Evolutionary conservation across 2,113 vertebrate genomes (phyloP), one percentile per base, ranked within the genome.

Genomic region (Nibea coibor): DNA sequence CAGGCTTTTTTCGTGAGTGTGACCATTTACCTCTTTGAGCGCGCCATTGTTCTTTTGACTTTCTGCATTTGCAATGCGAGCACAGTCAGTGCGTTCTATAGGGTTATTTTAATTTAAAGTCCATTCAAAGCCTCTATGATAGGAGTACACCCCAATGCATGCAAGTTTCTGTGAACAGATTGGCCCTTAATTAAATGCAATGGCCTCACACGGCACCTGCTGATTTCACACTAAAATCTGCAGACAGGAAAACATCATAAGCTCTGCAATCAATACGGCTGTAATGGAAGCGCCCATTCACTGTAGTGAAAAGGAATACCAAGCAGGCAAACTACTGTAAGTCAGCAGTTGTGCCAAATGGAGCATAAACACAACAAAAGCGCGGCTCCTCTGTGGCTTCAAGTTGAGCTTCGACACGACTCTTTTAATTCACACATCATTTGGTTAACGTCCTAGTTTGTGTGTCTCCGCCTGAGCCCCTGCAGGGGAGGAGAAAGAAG

Each of bases 191-290:
- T 84, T 74, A 73, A 85, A 88, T 82, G 63, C 75, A 79, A 28
- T 65, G 65, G 69, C 73, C 79, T 72, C 24, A 51, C 47, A 14
- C 67, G 12, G 69, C 75, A 81, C 80, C 74, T 87, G 75, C 87
- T 89, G 88, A 89, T 90, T 84, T 90, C 68, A 82, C 82, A 87
- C 58, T 80, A 64, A 91, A 88, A 80, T 89, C 14, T 77, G 69
- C 75, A 73, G 67, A 82, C 71, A 78, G 61, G 56, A 84, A 84
- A 71, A 85, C 63, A 80, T 83, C 58, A 81, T 75, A 66, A 83
- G 57, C 73, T 74, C 47, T 22, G 67, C 63, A 72, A 89, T 92
- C 86, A 81, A 91, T 87, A 73, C 31, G 67, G 61, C 48, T 75
- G 79, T 79, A 87, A 84, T 68, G 76, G 72, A 71, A 71, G 65